Base-by-base conservation (phyloP, 2,888 invertebrate genomes). In the Clivina fossor region DNA sequence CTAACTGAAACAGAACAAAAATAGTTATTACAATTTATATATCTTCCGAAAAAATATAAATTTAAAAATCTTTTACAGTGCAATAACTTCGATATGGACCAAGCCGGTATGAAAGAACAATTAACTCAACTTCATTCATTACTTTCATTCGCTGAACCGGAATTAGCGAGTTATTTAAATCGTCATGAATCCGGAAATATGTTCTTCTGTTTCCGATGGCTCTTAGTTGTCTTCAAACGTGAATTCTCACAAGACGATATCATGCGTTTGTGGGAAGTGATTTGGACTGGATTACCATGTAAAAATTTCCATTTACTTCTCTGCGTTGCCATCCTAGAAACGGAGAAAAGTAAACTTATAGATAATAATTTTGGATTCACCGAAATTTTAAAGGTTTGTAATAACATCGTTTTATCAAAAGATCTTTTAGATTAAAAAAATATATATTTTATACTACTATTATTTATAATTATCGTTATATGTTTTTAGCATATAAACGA, bases 131-230 rank as follows among this genome's bases (percentile, higher is more conserved):
- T 98, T 40, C 87, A 91, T 64, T 85, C 85, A 32, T 76, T 99
- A 51, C 73, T 97, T 9, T 79, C 84, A 62, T 88, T 93, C 66
- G 83, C 88, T 13, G 90, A 92, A 69, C 93, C 94, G 0, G 83
- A 85, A 57, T 79, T 99, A 33, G 90, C 90, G 46, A 83, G 83
- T 48, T 95, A 98, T 72, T 80, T 99, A 60, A 85, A 88, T 53
- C 82, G 81, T 58, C 90, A 93, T 69, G 93, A 95, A 64, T 89
- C 89, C 1, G 93, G 90, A 3, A 97, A 98, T 71, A 93, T 99
- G 92, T 98, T 94, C 75, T 99, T 99, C 76, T 96, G 96, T 73
- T 99, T 99, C 77, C 89, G 98, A 7, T 99, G 98, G 97, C 81
- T 98, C 20, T 80, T 99, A 8, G 94, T 97, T 5, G 84, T 93